Conservation (phyloP, 2,888 invertebrate genomes). For the Papilio gigon region DNA sequence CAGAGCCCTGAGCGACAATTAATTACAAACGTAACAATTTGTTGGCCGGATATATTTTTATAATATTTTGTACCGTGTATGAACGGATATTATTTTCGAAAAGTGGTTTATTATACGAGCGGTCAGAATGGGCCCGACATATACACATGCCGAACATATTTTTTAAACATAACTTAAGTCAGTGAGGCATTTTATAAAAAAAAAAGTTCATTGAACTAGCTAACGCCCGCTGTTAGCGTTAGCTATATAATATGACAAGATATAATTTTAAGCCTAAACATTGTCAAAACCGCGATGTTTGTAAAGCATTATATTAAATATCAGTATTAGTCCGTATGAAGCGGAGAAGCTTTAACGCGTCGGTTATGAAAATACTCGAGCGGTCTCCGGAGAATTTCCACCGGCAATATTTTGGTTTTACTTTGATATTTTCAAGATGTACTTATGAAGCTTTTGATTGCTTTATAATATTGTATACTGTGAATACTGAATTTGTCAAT, state of each 20-base stretch:
- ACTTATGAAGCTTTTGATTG: conserved; percentile 7
- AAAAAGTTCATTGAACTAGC: too few species aligned
- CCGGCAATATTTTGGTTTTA: conserved; percentile 48
- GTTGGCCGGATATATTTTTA: neutral
- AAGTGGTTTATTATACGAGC: neutral
- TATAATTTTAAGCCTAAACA: conserved; percentile 22
- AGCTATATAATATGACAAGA: neutral
- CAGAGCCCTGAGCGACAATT: conserved; percentile 24
- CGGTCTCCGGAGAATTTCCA: conserved; percentile 45
- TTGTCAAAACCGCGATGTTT: conserved; percentile 15
- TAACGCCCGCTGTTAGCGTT: too few species aligned
- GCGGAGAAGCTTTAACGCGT: conserved; percentile 41
- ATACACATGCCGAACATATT: too few species aligned
- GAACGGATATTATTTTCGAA: neutral
- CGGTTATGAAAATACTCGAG: conserved; percentile 47
- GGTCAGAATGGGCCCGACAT: too few species aligned
- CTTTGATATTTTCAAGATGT: conserved; percentile 26
- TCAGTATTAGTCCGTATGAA: conserved; percentile 23
- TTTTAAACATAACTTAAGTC: too few species aligned
- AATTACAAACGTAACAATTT: conserved; percentile 4
- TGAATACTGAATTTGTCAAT: conserved; percentile 5
- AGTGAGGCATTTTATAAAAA: too few species aligned
- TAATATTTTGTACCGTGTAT: conserved; percentile 4
- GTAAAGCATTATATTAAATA: conserved; percentile 31
- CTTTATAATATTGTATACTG: conserved; percentile 5